phyloP scores from a whole-genome alignment of 2,888 invertebrate genomes.

The Cheiracanthium punctorium region DNA sequence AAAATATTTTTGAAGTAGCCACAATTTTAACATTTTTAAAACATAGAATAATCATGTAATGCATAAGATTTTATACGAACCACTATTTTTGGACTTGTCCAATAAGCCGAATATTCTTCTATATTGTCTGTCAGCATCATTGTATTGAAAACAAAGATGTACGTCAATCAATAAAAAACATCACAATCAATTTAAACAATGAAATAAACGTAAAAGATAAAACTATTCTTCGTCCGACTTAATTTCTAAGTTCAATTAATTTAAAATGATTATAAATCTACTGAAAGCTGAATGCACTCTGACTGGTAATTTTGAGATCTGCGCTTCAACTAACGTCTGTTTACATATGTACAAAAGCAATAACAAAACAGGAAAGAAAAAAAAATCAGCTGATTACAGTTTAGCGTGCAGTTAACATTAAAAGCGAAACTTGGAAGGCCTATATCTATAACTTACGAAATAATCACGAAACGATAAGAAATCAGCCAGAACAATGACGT shows the following conservation, averaged over 20 bases:
- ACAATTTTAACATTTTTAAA: no score
- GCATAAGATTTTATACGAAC: conserved; percentile 34
- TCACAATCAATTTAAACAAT: background rate
- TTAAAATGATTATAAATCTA: no score
- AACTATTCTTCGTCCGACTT: no score
- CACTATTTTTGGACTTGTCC: conserved; percentile 71
- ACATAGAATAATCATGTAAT: background rate
- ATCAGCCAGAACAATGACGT: no score
- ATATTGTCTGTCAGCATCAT: conserved; percentile 57
- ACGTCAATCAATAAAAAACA: background rate
- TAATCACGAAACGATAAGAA: no score
- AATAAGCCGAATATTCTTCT: conserved; percentile 61
- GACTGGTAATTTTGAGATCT: background rate
- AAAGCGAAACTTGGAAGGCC: no score
- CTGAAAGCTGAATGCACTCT: background rate
- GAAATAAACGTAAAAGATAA: no score
- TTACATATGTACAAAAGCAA: conserved; percentile 7
- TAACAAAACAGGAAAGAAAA: background rate
- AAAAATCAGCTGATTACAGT: background rate
- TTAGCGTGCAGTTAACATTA: no score
- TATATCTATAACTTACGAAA: no score
- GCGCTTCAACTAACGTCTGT: background rate
- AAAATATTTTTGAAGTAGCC: no score
- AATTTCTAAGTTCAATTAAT: no score
- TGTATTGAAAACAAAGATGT: background rate